Evolutionary conservation across 1,140 invertebrate genomes (phyloP), one percentile per base, ranked within the genome.

Genomic region (Cylas formicarius): DNA sequence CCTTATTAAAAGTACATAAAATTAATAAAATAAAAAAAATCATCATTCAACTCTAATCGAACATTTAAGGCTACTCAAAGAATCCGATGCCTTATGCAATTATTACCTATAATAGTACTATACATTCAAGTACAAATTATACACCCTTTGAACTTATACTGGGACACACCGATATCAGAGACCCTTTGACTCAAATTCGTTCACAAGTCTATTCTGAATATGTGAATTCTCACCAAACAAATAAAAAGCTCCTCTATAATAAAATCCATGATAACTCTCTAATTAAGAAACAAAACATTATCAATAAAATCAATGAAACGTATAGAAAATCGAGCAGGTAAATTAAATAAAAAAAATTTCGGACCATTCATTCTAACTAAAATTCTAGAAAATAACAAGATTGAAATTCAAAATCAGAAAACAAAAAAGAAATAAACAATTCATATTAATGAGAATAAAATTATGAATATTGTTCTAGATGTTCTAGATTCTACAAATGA

Each of bases 21-120:
- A 60, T 62, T 20, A 32, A 54, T n/a, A 56, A 60, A n/a, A 53
- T 18, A 49, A 63, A 13, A 57, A 63, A 55, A 41, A 46, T 23
- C 53, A 53, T 18, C 47, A 53, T 32, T 50, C 44, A 10, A 53
- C 47, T 8, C 14, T 56, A 20, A 52, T 50, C 4, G 55, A 62
- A 48, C 56, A 61, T 24, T 55, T 61, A 11, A 51, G 56, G 47
- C 53, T 65, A 13, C 48, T 61, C 19, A 51, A 55, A 44, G 26
- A 56, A 47, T 45, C 42, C 20, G 18, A 50, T 56, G 44, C 49
- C 35, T 22, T 56, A 50, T 44, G 50, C 53, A 9, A 18, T 57
- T 13, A 53, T 57, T 11, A 48, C 50, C 3, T 57, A 55, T 31
- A 55, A 55, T 26, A 55, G 44, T 35, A 28, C 41, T 0, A 43